Evolutionary conservation across 2,888 invertebrate genomes (phyloP), one percentile per base, ranked within the genome.

Genomic region (Leptinotarsa tumamoca): DNA sequence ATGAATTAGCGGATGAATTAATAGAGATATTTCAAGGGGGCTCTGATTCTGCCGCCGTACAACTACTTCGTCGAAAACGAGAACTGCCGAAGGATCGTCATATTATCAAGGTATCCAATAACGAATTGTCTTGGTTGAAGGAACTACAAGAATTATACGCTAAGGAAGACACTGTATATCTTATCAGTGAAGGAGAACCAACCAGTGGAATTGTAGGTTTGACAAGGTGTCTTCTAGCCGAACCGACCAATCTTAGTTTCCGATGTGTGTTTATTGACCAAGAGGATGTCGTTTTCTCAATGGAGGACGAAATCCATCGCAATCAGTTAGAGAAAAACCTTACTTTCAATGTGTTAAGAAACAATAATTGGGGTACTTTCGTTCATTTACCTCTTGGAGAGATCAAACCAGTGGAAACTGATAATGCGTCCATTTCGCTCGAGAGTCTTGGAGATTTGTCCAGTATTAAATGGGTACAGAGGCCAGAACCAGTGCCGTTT

Each of bases 391-490:
- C 81, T 1, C 81, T 5, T 58, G n/a, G 4, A 66, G 76, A 27
- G 67, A 71, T 0, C 50, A 76, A 67, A 50, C 68, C 80, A 15
- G 78, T 79, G 17, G 52, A 15, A n/a, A n/a, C 52, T 52, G 43
- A 82, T 91, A 51, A 93, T 94, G 10, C 92, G 93, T 33, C 77
- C 17, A 68, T 75, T 3, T 50, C 67, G 3, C 68, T 79, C 33
- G 54, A 61, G 43, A 78, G 74, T 17, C 18, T 77, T 10, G 97
- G 97, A 72, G 98, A 98, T 86, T 89, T 98, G 71, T 94, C 95
- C 0, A 94, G 95, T 0, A 85, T 98, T 67, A 90, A 89, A 4
- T 96, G 96, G 96, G 88, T 96, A 15, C 93, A 97, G 86, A 94
- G 94, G 1, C 89, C 91, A 0, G 56, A 75, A 3, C 70, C 73